Percentiles rank a stretch among this genome's conserved stretches.
phyloP scores from a whole-genome alignment of 1,140 invertebrate genomes.

The Conus ventricosus region DNA sequence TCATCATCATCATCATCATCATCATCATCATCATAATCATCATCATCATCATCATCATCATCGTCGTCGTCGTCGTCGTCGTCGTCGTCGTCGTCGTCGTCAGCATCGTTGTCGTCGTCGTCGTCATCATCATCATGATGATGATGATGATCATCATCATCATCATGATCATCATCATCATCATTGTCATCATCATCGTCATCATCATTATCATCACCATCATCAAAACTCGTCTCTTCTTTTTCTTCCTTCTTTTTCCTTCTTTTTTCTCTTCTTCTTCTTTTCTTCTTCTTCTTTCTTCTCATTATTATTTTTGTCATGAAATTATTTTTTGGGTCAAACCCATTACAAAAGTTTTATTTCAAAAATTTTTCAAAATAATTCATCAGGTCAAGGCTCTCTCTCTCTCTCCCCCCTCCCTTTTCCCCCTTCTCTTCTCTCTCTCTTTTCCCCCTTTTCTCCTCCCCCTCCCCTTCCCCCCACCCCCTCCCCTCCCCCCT shows the following conservation, averaged over 20 bases:
- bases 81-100: background rate
- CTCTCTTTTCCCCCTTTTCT: too few relatives aligned
- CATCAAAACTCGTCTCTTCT: background rate
- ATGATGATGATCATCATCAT: background rate
- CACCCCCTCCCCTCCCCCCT: too few relatives aligned
- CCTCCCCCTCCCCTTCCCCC: too few relatives aligned
- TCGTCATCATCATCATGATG: slow-evolving; percentile 1
- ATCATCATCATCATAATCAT: background rate
- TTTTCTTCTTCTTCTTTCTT: background rate
- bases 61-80: background rate
- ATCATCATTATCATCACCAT: background rate
- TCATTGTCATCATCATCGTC: slow-evolving; percentile 2
- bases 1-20: background rate
- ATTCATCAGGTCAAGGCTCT: too few relatives aligned
- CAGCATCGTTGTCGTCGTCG: background rate
- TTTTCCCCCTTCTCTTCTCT: too few relatives aligned
- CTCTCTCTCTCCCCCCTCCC: too few relatives aligned
- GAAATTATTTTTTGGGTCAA: too few relatives aligned
- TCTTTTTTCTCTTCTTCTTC: background rate
- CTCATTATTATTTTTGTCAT: too few relatives aligned
- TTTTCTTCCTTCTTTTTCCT: background rate
- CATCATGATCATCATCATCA: slow-evolving; percentile 1
- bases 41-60: background rate
- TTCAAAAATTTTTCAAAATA: too few relatives aligned
- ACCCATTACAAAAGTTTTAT: too few relatives aligned